These are phyloP conservation scores for Aurelia sp. DNA, from an alignment of 30 jellyfish, hydroid and myxozoan species.

Conservation along the genomic window DNA sequence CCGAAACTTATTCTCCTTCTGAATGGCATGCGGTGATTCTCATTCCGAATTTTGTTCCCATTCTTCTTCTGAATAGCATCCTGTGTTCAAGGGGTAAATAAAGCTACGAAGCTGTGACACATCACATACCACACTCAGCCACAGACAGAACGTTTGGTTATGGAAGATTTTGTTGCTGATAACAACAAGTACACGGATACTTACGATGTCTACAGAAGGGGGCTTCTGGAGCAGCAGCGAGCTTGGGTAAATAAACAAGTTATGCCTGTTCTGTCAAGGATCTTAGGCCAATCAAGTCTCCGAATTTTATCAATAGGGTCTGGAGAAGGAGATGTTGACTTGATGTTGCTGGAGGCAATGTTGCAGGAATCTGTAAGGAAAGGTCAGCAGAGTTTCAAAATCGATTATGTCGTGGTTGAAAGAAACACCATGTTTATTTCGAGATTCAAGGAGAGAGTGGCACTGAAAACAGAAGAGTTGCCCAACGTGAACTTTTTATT, in stretches of 20 bases:
- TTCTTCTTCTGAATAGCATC: too few species aligned
- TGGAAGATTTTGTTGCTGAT: conserved; percentile 45
- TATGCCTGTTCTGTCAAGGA: conserved; percentile 25
- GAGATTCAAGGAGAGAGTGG: conserved; percentile 48
- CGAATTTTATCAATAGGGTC: conserved; percentile 66
- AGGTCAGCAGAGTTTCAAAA: not conserved
- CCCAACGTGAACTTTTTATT: conserved; percentile 31
- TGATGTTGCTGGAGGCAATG: conserved; percentile 29
- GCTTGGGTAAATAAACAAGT: conserved; percentile 52
- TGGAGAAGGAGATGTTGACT: conserved; percentile 75
- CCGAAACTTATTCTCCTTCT: too few species aligned
- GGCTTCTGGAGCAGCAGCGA: conserved; percentile 71
- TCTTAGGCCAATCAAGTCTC: not conserved
- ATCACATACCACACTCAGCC: too few species aligned
- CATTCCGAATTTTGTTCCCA: too few species aligned
- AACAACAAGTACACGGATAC: conserved; percentile 50
- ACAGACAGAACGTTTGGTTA: not conserved
- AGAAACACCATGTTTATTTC: conserved; percentile 44
- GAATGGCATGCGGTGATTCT: too few species aligned
- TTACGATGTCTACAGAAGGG: conserved; percentile 69
- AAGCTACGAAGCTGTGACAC: too few species aligned
- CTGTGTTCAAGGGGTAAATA: too few species aligned
- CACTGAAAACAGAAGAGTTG: not conserved
- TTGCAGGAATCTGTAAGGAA: conserved; percentile 1
- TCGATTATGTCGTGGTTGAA: conserved; percentile 56